Base-by-base conservation (phyloP, 2,888 invertebrate species). In the Lypha dubia region DNA sequence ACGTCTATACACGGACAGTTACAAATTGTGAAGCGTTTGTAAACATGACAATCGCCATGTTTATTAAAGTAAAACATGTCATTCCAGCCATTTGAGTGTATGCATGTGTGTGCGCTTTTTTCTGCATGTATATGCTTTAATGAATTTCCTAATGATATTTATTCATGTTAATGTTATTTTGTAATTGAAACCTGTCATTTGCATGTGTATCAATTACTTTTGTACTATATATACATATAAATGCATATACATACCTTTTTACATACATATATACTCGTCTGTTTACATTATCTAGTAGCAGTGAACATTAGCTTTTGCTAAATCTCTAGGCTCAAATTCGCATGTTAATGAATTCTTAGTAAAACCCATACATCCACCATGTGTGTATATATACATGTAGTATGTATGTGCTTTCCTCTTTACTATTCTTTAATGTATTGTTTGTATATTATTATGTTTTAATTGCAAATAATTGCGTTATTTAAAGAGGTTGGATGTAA, bases 181-280 rank as follows among this genome's bases (percentile, higher is more conserved):
- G 82, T 87, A 86, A 87, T 87, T 87, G 86, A 87, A 87, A 83
- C 85, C 84, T 85, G 82, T 81, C 86, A 84, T 74, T 86, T 86
- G 81, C 84, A 87, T 86, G 74, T 77, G 85, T 86, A 87, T 87
- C 86, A 84, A 84, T 86, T 86, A 86, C 84, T 68, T 79, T 75
- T 71, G 17, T 79, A 60, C 17, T 20, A 58, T 11, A 58, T 58
- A 28, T 56, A 38, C 56, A 67, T 63, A 63, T 67, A 75, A 73
- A 63, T 84, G 70, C 68, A 62, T 80, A 74, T 32, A 11, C 11
- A 11, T n/a, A n/a, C n/a, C n/a, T n/a, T n/a, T n/a, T n/a, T n/a
- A n/a, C n/a, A n/a, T n/a, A n/a, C n/a, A n/a, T n/a, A n/a, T n/a
- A n/a, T n/a, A n/a, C n/a, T 70, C 51, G 67, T 51, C 46, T 82